Evolutionary conservation across 2,888 invertebrate genomes (phyloP).

Genomic region (Anorthoa munda): DNA sequence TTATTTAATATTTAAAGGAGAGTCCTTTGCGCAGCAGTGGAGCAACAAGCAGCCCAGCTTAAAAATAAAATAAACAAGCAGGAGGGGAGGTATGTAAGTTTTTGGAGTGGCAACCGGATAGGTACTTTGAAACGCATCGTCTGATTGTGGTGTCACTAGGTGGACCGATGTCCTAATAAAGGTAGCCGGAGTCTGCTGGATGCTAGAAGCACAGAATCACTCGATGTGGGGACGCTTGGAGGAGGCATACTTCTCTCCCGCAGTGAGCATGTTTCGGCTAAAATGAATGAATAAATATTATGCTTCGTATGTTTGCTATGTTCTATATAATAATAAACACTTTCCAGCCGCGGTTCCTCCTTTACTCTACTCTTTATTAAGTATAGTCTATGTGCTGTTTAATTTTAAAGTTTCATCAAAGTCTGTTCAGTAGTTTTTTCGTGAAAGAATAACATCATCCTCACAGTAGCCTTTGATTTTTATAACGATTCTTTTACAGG

Average conservation of each 20-base stretch:
- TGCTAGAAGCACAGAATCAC: not conserved
- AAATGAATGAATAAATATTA: too few species aligned
- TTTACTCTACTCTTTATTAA: too few species aligned
- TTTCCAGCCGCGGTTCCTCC: too few species aligned
- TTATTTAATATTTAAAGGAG: not conserved
- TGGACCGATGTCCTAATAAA: not conserved
- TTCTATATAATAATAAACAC: too few species aligned
- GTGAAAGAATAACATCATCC: too few species aligned
- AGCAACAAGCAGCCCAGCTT: too few species aligned
- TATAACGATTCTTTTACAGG: slow-evolving; percentile 5
- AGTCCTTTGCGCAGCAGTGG: too few species aligned
- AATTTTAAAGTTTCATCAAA: too few species aligned
- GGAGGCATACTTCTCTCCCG: not conserved
- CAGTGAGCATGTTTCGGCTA: not conserved
- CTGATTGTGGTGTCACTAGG: not conserved
- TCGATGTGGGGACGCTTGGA: not conserved
- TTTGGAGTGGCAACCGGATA: not conserved
- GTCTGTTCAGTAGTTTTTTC: too few species aligned
- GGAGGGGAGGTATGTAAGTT: too few species aligned
- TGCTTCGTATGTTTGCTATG: not conserved
- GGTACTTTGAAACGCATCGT: not conserved
- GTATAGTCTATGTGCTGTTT: too few species aligned
- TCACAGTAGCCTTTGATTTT: not conserved
- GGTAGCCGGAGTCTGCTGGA: not conserved
- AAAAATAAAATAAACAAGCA: too few species aligned